Conservation (phyloP, 2,888 invertebrate genomes). For the Chymomyza fuscimana region DNA sequence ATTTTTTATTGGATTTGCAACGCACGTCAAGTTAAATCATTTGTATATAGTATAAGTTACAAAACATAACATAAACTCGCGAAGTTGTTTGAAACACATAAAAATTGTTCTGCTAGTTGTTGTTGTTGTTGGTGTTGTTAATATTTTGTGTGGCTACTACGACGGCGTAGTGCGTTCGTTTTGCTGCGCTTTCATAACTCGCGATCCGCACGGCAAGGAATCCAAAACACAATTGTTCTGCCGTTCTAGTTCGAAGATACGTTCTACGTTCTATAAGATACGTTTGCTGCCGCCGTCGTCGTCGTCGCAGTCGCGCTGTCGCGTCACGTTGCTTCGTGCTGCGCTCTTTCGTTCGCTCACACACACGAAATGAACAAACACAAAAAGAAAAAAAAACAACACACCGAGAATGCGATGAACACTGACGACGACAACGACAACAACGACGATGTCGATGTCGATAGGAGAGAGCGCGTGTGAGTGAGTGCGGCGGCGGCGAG, state of each 20-base stretch:
- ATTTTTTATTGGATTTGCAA: background rate
- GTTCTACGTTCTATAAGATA: conserved; percentile 65
- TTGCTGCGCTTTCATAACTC: conserved; percentile 35
- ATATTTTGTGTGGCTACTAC: conserved; percentile 16
- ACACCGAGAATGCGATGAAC: background rate
- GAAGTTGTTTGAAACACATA: background rate
- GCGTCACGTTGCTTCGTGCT: conserved; percentile 31
- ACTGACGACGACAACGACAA: background rate
- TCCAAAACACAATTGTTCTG: conserved; percentile 79
- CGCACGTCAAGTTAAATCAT: background rate
- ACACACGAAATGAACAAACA: conserved; percentile 4
- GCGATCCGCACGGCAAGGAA: conserved; percentile 77
- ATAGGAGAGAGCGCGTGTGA: background rate
- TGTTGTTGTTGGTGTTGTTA: conserved; percentile 16
- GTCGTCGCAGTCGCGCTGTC: conserved; percentile 20
- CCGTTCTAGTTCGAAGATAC: conserved; percentile 76
- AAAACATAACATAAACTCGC: background rate
- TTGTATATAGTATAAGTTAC: background rate
- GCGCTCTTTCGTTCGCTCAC: background rate
- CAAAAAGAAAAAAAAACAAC: background rate
- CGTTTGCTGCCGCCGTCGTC: background rate
- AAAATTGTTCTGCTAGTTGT: conserved; percentile 6
- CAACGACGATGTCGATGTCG: no score
- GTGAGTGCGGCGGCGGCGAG: background rate
- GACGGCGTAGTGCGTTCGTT: conserved; percentile 43